phyloP scores from a whole-genome alignment of 2,888 invertebrate genomes.

The Lepidochrysops patricia region DNA sequence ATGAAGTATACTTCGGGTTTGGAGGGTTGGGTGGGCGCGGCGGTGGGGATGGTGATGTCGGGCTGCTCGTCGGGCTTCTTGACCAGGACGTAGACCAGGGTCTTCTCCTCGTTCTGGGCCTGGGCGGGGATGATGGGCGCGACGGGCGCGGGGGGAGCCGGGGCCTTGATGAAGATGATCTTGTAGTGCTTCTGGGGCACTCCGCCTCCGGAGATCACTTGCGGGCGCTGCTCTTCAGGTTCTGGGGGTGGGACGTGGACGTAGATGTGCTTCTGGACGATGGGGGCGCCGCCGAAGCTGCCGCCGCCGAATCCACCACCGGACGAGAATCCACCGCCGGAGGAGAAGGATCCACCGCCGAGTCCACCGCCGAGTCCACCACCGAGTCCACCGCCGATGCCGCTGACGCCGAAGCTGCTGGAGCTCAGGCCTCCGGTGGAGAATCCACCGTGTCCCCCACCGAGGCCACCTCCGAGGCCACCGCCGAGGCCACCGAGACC shows the following conservation, averaged over 20 bases:
- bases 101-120: constrained; percentile 85
- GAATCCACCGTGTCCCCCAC: constrained; percentile 34
- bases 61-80: constrained; percentile 88
- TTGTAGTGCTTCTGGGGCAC: constrained; percentile 87
- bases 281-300: constrained; percentile 66
- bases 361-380: constrained; percentile 40
- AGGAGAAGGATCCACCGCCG: constrained; percentile 31
- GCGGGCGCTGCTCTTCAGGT: constrained; percentile 79
- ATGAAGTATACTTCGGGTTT: constrained; percentile 91
- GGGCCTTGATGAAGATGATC: constrained; percentile 90
- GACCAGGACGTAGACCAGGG: constrained; percentile 86
- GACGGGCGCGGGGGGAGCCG: constrained; percentile 83
- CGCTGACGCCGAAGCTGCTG: constrained; percentile 30
- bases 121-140: constrained; percentile 83
- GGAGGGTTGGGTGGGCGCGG: constrained; percentile 82
- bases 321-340: constrained; percentile 28
- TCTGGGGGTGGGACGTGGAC: constrained; percentile 89
- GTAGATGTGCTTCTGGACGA: constrained; percentile 87
- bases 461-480: constrained; percentile 38
- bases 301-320: constrained; percentile 33
- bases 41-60: constrained; percentile 84
- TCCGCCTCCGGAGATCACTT: constrained; percentile 77
- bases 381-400: constrained; percentile 31
- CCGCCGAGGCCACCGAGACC: constrained; percentile 39
- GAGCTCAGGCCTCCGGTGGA: constrained; percentile 30